Evolutionary conservation across 2,797 vertebrate species (phyloP).

Genomic region (Danio albolineatus): DNA sequence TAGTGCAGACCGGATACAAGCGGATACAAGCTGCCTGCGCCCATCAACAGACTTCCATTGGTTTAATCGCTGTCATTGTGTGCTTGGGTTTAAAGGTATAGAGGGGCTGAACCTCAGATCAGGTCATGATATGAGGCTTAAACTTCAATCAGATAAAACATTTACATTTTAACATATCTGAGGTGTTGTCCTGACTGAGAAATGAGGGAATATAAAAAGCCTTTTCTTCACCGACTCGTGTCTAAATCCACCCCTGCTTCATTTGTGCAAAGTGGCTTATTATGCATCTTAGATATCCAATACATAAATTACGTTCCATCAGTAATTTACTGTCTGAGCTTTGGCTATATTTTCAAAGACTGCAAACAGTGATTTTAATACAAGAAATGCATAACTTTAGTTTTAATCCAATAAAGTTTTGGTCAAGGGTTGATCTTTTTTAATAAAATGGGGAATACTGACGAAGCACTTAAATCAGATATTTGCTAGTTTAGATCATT

Average conservation of each 20-base stretch:
- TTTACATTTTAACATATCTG: neutral
- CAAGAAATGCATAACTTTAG: neutral
- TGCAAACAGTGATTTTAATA: neutral
- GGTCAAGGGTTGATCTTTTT: conserved; percentile 61
- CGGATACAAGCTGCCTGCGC: neutral
- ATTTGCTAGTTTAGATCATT: conserved; percentile 68
- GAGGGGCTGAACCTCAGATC: neutral
- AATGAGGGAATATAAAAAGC: neutral
- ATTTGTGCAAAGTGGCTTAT: neutral
- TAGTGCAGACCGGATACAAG: neutral
- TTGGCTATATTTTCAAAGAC: neutral
- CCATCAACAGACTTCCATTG: neutral
- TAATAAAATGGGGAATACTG: conserved; percentile 78
- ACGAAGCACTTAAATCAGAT: conserved; percentile 75
- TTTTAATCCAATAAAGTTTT: too few relatives aligned
- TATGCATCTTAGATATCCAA: neutral
- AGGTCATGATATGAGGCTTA: conserved; percentile 37
- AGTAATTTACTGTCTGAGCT: neutral
- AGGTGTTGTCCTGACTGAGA: neutral
- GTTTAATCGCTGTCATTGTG: neutral
- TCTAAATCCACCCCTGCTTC: neutral
- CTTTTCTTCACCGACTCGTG: neutral
- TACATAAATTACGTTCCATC: neutral
- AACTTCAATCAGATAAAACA: conserved; percentile 52
- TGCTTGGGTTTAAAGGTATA: neutral